A percentile compares a stretch with the other conserved stretches of the same genome.
Evolutionary conservation across 2,888 invertebrate species (phyloP).

Genomic region (Apamea crenata): DNA sequence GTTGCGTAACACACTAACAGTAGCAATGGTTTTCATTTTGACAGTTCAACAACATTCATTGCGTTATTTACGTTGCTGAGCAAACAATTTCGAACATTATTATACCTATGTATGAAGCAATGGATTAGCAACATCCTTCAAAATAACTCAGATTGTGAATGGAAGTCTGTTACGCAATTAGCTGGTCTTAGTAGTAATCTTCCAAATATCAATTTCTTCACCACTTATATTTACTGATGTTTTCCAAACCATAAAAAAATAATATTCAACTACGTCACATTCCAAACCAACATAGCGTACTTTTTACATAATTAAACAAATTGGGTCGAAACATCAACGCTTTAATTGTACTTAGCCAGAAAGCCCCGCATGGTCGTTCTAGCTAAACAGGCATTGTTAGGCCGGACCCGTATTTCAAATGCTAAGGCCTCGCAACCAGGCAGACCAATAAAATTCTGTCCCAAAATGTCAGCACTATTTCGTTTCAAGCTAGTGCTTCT

Average conservation of each 20-base stretch:
- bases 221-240: too few species aligned
- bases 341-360: constrained; percentile 43
- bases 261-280: not conserved
- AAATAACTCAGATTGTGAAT: too few species aligned
- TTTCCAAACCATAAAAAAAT: not conserved
- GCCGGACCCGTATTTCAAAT: constrained; percentile 58
- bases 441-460: constrained; percentile 61
- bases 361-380: constrained; percentile 45
- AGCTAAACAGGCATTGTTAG: constrained; percentile 50
- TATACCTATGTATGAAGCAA: too few species aligned
- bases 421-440: constrained; percentile 56
- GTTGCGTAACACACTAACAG: too few species aligned
- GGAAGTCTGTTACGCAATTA: too few species aligned
- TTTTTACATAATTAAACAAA: constrained; percentile 42
- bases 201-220: too few species aligned
- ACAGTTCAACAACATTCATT: too few species aligned
- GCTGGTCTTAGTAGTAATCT: too few species aligned
- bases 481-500: constrained; percentile 33
- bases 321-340: constrained; percentile 8
- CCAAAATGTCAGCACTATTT: constrained; percentile 65
- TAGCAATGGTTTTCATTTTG: too few species aligned
- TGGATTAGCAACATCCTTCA: too few species aligned
- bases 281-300: not conserved
- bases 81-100: too few species aligned
- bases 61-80: too few species aligned